Conservation (phyloP, 1,140 invertebrate genomes). For the Eupristina koningsbergeri region DNA sequence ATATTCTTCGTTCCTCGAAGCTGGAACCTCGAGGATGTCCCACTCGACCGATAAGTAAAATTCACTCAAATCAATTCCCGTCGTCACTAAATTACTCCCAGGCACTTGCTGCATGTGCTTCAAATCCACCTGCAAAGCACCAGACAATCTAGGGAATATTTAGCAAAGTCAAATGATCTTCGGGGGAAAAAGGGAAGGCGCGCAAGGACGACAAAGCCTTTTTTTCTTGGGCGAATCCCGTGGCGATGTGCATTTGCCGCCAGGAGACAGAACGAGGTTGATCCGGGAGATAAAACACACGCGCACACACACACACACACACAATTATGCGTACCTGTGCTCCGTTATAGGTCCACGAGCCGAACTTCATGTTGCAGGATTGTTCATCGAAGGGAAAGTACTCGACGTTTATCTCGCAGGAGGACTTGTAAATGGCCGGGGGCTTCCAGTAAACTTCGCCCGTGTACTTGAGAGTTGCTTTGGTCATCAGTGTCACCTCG, state of each 20-base stretch:
- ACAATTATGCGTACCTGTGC: constrained; percentile 78
- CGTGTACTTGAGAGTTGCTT: constrained; percentile 91
- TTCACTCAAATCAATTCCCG: constrained; percentile 93
- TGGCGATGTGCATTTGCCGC: background rate
- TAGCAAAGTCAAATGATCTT: no score
- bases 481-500: constrained; percentile 97
- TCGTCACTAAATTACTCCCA: constrained; percentile 88
- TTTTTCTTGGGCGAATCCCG: background rate
- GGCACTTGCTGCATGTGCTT: constrained; percentile 91
- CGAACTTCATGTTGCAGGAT: constrained; percentile 95
- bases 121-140: constrained; percentile 85
- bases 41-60: constrained; percentile 99
- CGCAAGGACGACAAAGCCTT: background rate
- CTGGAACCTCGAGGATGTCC: constrained; percentile 98
- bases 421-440: constrained; percentile 98
- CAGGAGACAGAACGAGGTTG: no score
- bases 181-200: background rate
- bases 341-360: constrained; percentile 95
- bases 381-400: constrained; percentile 97
- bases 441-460: constrained; percentile 97
- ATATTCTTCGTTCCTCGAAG: constrained; percentile 94
- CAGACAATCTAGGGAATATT: no score
- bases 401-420: constrained; percentile 95
- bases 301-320: no score
- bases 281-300: background rate